Evolutionary conservation across 2,888 invertebrate genomes (phyloP), one percentile per base, ranked within the genome.

Genomic region (Harmothoe impar): DNA sequence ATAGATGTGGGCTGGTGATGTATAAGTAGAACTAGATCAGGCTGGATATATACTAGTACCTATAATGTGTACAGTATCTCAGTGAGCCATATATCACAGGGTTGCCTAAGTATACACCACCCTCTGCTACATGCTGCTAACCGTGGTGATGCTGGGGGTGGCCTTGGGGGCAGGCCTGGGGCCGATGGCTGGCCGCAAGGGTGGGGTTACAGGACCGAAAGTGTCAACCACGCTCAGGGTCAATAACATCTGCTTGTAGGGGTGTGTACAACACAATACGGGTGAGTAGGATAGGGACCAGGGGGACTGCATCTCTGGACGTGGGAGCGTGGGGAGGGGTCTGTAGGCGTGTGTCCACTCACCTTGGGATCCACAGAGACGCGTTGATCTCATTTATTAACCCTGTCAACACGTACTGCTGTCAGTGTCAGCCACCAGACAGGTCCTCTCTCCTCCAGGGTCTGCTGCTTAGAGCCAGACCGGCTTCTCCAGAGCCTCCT

Each of bases 401-500:
- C n/a, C 72, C 72, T 29, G 62, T 62, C 20, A 62, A n/a, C n/a
- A n/a, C 23, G 62, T 62, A n/a, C 62, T 62, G 62, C 62, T 62
- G 62, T 62, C 31, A 72, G 15, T 72, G 72, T 72, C 72, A 72
- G 72, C 72, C 25, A 15, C 72, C 72, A 62, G 62, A 43, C 62
- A 20, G 62, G 62, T n/a, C n/a, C 72, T 15, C 29, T 15, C 72
- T 72, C 25, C 72, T 72, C 72, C 72, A 29, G 29, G 29, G 25
- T 15, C 72, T 72, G 72, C 72, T 72, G 72, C 72, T 29, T 29
- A 29, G n/a, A 15, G 29, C 72, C 15, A 25, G 29, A 23, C 72
- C 72, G 72, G 72, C 72, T n/a, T 62, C 62, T 62, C 62, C 62
- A n/a, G 62, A 62, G 23, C 62, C 72, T n/a, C 72, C 72, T 72